A percentile compares a stretch with the other conserved stretches of the same genome.
These are phyloP conservation scores for Thunnus thynnus DNA, from an alignment of 2,113 vertebrate species.

Conservation along the genomic window DNA sequence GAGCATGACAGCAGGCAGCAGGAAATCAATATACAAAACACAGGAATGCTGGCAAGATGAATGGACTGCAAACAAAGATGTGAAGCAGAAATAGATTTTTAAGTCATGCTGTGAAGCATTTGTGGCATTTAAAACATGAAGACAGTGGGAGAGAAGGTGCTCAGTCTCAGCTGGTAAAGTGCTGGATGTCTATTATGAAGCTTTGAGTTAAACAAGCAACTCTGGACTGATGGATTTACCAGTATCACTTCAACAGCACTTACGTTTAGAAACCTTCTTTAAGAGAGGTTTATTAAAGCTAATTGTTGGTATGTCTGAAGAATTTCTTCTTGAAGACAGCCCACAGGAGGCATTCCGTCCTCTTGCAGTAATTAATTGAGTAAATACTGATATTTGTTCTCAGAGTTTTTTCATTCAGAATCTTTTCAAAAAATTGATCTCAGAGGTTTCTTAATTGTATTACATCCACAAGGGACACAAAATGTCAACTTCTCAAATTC, in stretches of 20 bases:
- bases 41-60: slow-evolving; percentile 76
- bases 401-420: slow-evolving; percentile 21
- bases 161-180: slow-evolving; percentile 24
- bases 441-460: slow-evolving; percentile 35
- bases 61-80: slow-evolving; percentile 68
- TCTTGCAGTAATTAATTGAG: slow-evolving; percentile 54
- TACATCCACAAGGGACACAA: background rate
- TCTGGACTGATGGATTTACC: background rate
- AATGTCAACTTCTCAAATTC: too few relatives aligned
- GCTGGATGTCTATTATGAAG: slow-evolving; percentile 40
- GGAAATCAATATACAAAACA: slow-evolving; percentile 80
- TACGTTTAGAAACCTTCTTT: background rate
- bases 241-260: too few relatives aligned
- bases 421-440: slow-evolving; percentile 39
- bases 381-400: slow-evolving; percentile 51
- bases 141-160: slow-evolving; percentile 29
- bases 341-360: slow-evolving; percentile 24
- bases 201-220: background rate
- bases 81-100: slow-evolving; percentile 81
- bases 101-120: slow-evolving; percentile 73
- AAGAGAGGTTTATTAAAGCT: background rate
- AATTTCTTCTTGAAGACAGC: slow-evolving; percentile 21
- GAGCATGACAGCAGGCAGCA: slow-evolving; percentile 62
- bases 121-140: slow-evolving; percentile 74
- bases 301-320: background rate